Conservation (phyloP, 2,888 invertebrate species). For the Julus scandinavius region DNA sequence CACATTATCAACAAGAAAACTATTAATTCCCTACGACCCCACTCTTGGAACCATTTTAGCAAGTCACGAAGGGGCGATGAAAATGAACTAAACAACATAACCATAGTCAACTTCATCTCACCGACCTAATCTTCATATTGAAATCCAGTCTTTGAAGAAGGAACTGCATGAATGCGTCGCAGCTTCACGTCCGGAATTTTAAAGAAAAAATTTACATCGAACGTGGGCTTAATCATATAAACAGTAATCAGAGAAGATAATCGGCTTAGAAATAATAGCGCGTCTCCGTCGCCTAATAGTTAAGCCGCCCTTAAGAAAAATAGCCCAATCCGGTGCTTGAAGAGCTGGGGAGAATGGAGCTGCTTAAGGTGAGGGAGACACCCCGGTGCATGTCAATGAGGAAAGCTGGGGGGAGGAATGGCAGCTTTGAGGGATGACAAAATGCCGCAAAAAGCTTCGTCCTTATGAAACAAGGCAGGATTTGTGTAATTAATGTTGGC, state of each 20-base stretch:
- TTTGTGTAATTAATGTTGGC: conserved; percentile 43
- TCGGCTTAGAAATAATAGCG: conserved; percentile 40
- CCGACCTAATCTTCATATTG: conserved; percentile 3
- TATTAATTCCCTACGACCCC: background rate
- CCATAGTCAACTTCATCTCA: background rate
- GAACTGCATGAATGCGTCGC: conserved; percentile 11
- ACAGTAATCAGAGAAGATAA: conserved; percentile 43
- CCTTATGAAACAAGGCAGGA: conserved; percentile 2
- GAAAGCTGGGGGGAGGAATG: background rate
- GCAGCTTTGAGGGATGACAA: conserved; percentile 30
- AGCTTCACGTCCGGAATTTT: conserved; percentile 5
- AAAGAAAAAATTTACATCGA: conserved; percentile 15
- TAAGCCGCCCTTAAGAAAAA: conserved; percentile 39
- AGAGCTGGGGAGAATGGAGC: background rate
- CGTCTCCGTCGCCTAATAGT: conserved; percentile 15
- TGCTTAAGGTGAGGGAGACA: conserved; percentile 9
- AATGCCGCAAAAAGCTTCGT: conserved; percentile 21
- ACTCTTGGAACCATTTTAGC: background rate
- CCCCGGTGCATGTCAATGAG: conserved; percentile 41
- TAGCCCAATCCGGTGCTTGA: background rate
- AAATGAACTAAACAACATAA: background rate
- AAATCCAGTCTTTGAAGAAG: background rate
- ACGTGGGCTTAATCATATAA: conserved; percentile 1
- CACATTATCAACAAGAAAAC: background rate
- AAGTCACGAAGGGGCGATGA: conserved; percentile 10